A percentile compares a stretch with the other conserved stretches of the same genome.
These are phyloP conservation scores for Sitobion miscanthi DNA, from an alignment of 1,140 invertebrate genomes.

Conservation along the genomic window DNA sequence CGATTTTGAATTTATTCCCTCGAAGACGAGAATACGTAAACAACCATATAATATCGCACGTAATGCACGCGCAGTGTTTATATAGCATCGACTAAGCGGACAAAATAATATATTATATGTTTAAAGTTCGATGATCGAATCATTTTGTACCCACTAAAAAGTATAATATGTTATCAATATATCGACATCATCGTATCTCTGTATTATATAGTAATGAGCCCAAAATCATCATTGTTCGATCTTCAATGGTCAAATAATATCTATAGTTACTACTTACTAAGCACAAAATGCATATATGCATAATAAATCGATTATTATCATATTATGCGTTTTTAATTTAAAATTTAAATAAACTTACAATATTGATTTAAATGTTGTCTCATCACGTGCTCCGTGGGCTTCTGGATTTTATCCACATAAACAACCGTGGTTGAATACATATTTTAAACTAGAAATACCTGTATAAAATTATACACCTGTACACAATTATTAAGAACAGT, in stretches of 20 bases:
- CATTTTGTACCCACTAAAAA: neutral
- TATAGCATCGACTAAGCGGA: neutral
- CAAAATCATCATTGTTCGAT: neutral
- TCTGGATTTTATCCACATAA: neutral
- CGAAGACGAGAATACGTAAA: neutral
- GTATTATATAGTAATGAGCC: neutral
- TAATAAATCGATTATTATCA: neutral
- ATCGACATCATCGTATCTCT: no score
- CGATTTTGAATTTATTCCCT: neutral
- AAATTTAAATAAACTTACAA: neutral
- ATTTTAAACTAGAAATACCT: neutral
- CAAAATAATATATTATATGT: neutral
- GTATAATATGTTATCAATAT: neutral
- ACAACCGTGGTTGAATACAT: neutral
- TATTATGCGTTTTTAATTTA: neutral
- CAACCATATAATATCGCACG: neutral
- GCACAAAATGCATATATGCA: neutral
- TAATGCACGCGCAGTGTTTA: neutral
- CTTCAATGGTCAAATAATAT: no score
- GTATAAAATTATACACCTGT: neutral
- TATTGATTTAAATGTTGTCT: neutral
- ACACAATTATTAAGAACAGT: neutral
- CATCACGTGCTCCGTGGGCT: neutral
- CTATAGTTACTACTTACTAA: no score
- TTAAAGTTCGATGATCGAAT: neutral